Base-by-base conservation (phyloP, 1,140 invertebrate genomes). In the Globodera rostochiensis region DNA sequence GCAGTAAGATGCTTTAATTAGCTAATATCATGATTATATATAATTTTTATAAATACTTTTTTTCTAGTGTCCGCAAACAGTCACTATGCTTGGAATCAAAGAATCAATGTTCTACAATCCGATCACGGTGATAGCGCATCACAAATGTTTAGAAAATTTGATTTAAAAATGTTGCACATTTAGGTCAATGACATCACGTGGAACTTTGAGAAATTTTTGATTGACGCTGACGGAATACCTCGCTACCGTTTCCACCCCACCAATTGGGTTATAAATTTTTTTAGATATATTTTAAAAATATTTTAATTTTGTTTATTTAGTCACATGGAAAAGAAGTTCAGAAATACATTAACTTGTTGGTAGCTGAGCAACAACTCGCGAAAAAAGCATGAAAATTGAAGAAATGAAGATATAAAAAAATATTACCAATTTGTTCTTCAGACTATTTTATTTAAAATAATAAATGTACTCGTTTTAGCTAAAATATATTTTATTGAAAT, bases 141-240 rank as follows among this genome's bases (percentile, higher is more conserved):
- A 47, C 9, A 73, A 15, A 47, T 47, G 15, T n/a, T 25, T 67
- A n/a, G 66, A 67, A 13, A 45, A 13, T 47, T 21, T 81, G 36
- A 87, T 87, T 79, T 87, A 88, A 80, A 25, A 88, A 86, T 79
- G 84, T 86, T 21, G 82, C 86, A 60, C 77, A 4, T 64, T 13
- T 77, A 84, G 21, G 87, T 84, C 49, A 88, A 84, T 81, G 91
- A 91, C 82, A 85, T 91, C 66, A 86, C 88, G 53, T 91, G 91
- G 91, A 91, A 91, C 88, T 91, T 91, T 84, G 91, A 91, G 86
- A 91, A 91, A 74, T 91, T 91, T 86, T 86, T 91, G n/a, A 87
- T 91, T 25, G 87, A 90, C 77, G 84, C 83, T 50, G 79, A 86
- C 53, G 91, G 91, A 11, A 49, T 71, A 15, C 80, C 79, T 1